Evolutionary conservation across 2,888 invertebrate genomes (phyloP), one percentile per base, ranked within the genome.

Genomic region (Aphodius granarius): DNA sequence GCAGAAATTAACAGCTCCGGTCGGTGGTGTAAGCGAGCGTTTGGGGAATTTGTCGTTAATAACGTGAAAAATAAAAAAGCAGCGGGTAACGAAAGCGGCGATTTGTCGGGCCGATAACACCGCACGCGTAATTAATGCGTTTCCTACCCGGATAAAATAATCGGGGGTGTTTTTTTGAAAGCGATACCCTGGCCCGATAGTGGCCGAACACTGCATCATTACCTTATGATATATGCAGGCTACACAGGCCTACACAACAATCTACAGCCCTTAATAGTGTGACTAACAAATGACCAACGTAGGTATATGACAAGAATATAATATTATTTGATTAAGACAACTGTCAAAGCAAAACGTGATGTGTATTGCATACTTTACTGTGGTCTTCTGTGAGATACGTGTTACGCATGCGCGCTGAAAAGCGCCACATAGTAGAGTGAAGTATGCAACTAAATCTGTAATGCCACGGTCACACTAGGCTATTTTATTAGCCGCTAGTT

Each of bases 151-250:
- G 83, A 82, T 84, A 84, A 43, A 84, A 85, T 85, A 84, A 85
- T 84, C 83, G 83, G 83, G 84, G 83, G 83, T 82, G 81, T 81
- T 80, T 43, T 43, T 82, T 82, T 81, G 83, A 83, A 84, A 84
- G 83, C 83, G 84, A 85, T 85, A 83, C 83, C 81, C 81, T 5
- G 78, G 73, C 76, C 79, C 80, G 84, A 85, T 84, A 84, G 83
- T 83, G 82, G 83, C 82, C 75, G 82, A 83, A 84, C 83, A 84
- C 83, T 83, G 82, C 83, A 84, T 83, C 84, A 84, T 85, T 85
- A 85, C 81, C 81, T 85, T 85, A 85, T 85, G 84, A 85, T 85
- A 84, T 83, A 85, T 84, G 80, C 72, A 72, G 66, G 75, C 43
- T 2, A 6, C 43, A 43, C 43, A 43, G 43, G 43, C 43, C 43